Base-by-base conservation (phyloP, 2,113 vertebrate genomes). In the Lepus americanus region DNA sequence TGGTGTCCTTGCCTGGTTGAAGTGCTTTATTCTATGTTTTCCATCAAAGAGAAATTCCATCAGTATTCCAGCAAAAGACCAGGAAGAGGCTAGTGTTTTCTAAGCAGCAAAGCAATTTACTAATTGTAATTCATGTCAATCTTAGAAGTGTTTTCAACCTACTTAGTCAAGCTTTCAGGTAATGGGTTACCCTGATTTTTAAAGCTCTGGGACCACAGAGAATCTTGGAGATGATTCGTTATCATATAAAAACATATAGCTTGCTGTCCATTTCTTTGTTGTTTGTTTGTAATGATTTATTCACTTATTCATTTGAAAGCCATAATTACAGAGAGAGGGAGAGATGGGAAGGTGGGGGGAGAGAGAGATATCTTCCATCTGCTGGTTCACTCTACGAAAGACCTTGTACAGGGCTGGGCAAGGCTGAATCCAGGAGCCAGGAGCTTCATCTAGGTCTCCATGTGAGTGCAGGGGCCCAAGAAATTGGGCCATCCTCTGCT, bases 31-130 rank as follows among this genome's bases (percentile, higher is more conserved):
- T 92, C 72, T 82, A 87, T 92, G 22, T 82, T 96, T 98, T 83
- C 95, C 94, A 89, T 96, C 97, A 98, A 87, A 96, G 92, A 97
- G 72, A 96, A 96, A 95, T 92, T 92, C 97, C 98, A 96, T 97
- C 96, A 88, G 94, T 61, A 84, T 97, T 94, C 95, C 93, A 96
- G 97, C 80, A 96, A 95, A 92, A 96, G 66, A 89, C 96, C 63
- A 94, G 96, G 95, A 95, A 95, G 91, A 90, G 73, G 96, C 90
- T 90, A 61, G 82, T 87, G 70, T 97, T 95, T 98, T 95, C 89
- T 90, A 96, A 96, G 91, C 93, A 92, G 95, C 1, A 87, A 90
- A 92, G 72, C 22, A 69, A 69, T 95, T 89, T 95, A 64, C 81
- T 97, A 97, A 97, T 97, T 97, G 77, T 95, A 95, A 94, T 95